Evolutionary conservation across 2,888 invertebrate genomes (phyloP).

Genomic region (Drosophila pegasa): DNA sequence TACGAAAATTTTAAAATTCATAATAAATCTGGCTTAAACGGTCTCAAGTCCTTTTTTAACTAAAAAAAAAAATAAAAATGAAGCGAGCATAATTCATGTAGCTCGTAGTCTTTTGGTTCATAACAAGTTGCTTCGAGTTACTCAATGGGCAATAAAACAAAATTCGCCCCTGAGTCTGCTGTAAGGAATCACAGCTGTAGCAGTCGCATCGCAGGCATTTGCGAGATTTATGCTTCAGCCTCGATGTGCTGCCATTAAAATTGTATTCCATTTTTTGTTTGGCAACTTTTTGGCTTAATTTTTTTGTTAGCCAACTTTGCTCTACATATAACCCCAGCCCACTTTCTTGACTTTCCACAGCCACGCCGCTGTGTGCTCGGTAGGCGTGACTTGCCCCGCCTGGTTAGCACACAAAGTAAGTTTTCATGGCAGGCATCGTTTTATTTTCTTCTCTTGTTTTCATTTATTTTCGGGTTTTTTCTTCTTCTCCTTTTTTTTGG

Average conservation of each 20-base stretch:
- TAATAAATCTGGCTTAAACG: constrained; percentile 5
- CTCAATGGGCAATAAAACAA: constrained; percentile 52
- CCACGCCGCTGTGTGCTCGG: constrained; percentile 21
- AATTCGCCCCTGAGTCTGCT: constrained; percentile 32
- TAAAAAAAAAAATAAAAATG: neutral
- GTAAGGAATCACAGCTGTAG: constrained; percentile 44
- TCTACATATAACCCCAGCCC: neutral
- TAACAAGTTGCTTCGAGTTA: constrained; percentile 26
- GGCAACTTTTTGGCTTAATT: constrained; percentile 23
- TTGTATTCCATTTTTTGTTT: constrained; percentile 43
- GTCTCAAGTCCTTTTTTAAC: neutral
- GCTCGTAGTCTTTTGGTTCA: constrained; percentile 4
- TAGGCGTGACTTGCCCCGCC: constrained; percentile 28
- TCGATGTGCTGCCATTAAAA: constrained; percentile 47
- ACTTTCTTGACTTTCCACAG: constrained; percentile 33
- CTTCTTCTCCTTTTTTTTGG: neutral
- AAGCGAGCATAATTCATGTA: constrained; percentile 11
- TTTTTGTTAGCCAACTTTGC: constrained; percentile 29
- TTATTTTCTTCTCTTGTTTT: constrained; percentile 14
- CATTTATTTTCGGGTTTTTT: neutral
- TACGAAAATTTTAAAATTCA: no score
- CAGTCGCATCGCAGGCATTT: constrained; percentile 27
- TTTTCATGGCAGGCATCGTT: constrained; percentile 17
- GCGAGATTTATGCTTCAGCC: constrained; percentile 57
- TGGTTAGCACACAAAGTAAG: constrained; percentile 50